Evolutionary conservation across 2,888 invertebrate species (phyloP).

Genomic region (Salticus scenicus): DNA sequence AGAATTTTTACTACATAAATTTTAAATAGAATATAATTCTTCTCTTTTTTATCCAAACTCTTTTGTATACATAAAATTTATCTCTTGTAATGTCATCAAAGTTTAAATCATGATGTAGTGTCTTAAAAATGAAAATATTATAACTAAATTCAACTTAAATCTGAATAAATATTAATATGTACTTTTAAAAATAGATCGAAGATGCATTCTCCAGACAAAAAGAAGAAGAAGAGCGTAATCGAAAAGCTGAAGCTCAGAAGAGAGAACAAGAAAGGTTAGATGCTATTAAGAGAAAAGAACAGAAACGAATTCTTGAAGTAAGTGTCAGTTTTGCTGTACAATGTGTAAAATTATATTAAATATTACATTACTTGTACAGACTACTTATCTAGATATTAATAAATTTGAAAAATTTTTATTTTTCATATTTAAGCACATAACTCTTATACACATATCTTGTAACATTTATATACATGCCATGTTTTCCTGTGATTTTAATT

Average conservation of each 20-base stretch:
- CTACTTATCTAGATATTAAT: no score
- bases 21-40: no score
- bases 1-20: no score
- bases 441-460: no score
- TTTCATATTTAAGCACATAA: no score
- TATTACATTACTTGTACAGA: no score
- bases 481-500: no score
- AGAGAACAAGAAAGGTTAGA: conserved; percentile 89
- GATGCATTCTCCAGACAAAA: conserved; percentile 89
- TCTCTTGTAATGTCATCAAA: background rate
- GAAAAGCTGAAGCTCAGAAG: conserved; percentile 85
- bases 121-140: no score
- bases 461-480: no score
- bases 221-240: conserved; percentile 85
- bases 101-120: no score
- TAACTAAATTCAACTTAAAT: no score
- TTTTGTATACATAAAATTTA: background rate
- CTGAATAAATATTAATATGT: background rate
- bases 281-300: conserved; percentile 89
- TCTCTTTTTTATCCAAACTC: background rate
- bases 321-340: conserved; percentile 72
- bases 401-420: no score
- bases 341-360: conserved; percentile 34
- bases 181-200: conserved; percentile 80
- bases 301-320: conserved; percentile 89